Percentiles rank a stretch among this genome's conserved stretches.
Evolutionary conservation across 2,797 vertebrate species (phyloP).

Genomic region (Liasis olivaceus): DNA sequence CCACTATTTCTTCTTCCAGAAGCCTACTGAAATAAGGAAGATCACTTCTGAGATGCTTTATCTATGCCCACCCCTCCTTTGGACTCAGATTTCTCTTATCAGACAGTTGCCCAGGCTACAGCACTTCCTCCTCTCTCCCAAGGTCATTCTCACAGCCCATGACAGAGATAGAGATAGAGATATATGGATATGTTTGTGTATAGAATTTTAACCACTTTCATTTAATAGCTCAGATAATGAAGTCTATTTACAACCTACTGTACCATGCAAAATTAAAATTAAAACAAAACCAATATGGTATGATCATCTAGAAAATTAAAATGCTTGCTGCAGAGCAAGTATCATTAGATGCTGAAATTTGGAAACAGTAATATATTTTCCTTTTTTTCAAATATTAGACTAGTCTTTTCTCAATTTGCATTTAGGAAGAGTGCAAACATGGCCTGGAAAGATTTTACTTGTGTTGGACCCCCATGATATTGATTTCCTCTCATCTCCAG

Average conservation of each 20-base stretch:
- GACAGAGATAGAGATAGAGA: background rate
- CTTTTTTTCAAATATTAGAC: background rate
- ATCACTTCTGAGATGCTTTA: too few relatives aligned
- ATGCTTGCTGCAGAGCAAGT: background rate
- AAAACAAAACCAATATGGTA: slow-evolving; percentile 1
- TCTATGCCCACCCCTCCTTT: too few relatives aligned
- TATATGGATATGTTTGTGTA: background rate
- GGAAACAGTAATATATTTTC: background rate
- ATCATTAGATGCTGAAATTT: background rate
- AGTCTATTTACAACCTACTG: slow-evolving; percentile 4
- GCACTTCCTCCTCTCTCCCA: background rate
- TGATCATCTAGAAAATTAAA: background rate
- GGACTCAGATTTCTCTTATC: too few relatives aligned
- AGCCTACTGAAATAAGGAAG: too few relatives aligned
- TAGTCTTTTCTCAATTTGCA: background rate
- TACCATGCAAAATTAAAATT: slow-evolving; percentile 7
- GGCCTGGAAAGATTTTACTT: background rate
- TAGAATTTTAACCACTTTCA: slow-evolving; percentile 5
- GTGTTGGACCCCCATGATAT: too few relatives aligned
- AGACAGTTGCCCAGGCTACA: too few relatives aligned
- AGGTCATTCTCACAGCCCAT: background rate
- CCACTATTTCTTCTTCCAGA: too few relatives aligned
- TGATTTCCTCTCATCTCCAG: too few relatives aligned
- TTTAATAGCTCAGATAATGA: slow-evolving; percentile 11
- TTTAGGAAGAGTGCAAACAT: background rate